Evolutionary conservation across 2,113 vertebrate species (phyloP), one percentile per base, ranked within the genome.

Genomic region (Cnemophilus loriae): DNA sequence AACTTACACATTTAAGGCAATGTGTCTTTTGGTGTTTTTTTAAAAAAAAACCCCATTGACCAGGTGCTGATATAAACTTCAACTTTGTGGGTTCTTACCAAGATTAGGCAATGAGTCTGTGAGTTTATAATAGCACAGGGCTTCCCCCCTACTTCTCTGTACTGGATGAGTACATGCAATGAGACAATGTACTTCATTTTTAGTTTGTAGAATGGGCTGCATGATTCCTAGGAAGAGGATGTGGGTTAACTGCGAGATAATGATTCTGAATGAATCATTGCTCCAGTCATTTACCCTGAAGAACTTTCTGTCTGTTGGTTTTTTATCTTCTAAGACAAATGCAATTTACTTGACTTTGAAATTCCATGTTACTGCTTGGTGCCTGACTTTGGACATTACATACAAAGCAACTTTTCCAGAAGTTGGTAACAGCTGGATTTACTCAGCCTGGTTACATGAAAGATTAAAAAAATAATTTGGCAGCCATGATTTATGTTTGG

Each of bases 171-270:
- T 44, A 30, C 18, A 3, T 4, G 16, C 41, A 56, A 1, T n/a
- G 27, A 74, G n/a, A 28, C 10, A 53, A 59, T 12, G 5, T 2
- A 0, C 16, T 32, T 70, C 0, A 0, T 1, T 63, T 92, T 47
- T 11, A 65, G 12, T 78, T 56, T 33, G 35, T 74, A 69, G 52
- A 90, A 86, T 10, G 13, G 30, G 28, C 22, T 78, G 9, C 32
- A 1, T 50, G 33, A 50, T 91, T 73, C 44, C 7, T 8, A 37
- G 69, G 27, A 89, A 70, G 41, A 85, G 77, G 53, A 74, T 77
- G 14, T 79, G 52, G 68, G 42, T 28, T 27, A 28, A 15, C 6
- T 21, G 42, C 53, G 57, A 55, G 32, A 6, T 13, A 20, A 32
- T 28, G 32, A 68, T 47, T 84, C 64, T n/a, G 47, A 59, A 33